Evolutionary conservation across 2,797 vertebrate genomes (phyloP), one percentile per base, ranked within the genome.

Genomic region (Crenuchus spilurus): DNA sequence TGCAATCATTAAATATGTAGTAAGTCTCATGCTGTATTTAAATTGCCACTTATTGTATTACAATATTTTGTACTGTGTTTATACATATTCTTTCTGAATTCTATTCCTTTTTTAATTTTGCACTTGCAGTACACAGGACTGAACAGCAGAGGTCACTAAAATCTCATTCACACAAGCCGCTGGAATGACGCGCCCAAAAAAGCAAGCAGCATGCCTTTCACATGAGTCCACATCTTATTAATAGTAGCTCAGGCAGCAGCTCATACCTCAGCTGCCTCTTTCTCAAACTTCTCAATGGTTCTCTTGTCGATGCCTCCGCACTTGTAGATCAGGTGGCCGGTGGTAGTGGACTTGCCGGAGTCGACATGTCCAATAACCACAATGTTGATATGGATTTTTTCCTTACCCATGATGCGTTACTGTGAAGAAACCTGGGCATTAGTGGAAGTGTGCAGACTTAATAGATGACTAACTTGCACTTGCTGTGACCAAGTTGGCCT

Each of bases 351-450:
- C 75, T 93, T 94, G 18, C 93, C 92, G 3, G 90, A 94, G 81
- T 94, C 94, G 74, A 94, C 90, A 35, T 94, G 93, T 52, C 94
- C 93, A 1, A 94, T 94, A 55, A 93, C 92, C 84, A 93, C 90
- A 48, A 93, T 92, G 85, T 93, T 94, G 74, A 93, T 93, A 77
- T 94, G 92, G 51, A 18, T 88, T 82, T 94, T 94, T 75, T 94
- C 92, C 80, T 92, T 94, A 71, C 84, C 91, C 91, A 91, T 93
- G 62, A 70, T 60, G 81, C 61, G 30, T 80, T 70, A 90, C 88
- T 90, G 80, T 78, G 63, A 33, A 10, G 67, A 82, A 30, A 84
- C 24, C 75, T 71, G 8, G 20, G 2, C 51, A 31, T 31, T n/a
- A 16, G 5, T 55, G 13, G 4, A 30, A 4, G 31, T 30, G n/a